phyloP scores from a whole-genome alignment of 92 coral and sea anemone genomes.

The Palythoa caribaeorum region DNA sequence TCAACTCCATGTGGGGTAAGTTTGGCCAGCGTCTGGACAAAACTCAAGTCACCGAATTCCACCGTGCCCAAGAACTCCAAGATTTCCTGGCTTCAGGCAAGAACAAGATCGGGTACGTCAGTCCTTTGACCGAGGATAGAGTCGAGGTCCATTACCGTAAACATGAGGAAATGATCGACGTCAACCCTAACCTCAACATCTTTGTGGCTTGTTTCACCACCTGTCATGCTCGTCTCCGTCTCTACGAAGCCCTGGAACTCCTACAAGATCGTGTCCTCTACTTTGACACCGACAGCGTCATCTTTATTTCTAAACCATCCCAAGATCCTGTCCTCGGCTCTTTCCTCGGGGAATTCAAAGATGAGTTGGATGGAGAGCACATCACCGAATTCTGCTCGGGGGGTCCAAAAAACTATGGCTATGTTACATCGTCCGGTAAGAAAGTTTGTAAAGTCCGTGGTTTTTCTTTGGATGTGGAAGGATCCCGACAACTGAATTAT shows the following conservation, averaged over 20 bases:
- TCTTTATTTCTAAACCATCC: too few relatives aligned
- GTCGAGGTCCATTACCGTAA: background rate
- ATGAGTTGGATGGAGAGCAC: conserved; percentile 32
- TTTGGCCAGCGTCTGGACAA: background rate
- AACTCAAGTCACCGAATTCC: background rate
- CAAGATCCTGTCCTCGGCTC: too few relatives aligned
- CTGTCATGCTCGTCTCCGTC: conserved; percentile 10
- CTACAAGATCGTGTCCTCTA: conserved; percentile 19
- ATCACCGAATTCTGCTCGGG: conserved; percentile 46
- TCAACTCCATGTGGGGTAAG: conserved; percentile 35
- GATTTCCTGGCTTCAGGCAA: background rate
- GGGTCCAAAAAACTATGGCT: conserved; percentile 40
- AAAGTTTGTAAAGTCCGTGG: conserved; percentile 18
- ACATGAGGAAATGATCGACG: background rate
- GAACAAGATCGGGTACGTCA: background rate
- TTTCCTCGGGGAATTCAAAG: conserved; percentile 37
- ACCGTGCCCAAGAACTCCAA: background rate
- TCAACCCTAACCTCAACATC: background rate
- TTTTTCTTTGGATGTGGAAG: background rate
- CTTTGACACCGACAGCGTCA: background rate
- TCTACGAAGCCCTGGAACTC: background rate
- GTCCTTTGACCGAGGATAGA: conserved; percentile 22
- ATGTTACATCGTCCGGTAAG: too few relatives aligned
- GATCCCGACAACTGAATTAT: background rate
- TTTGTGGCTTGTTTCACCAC: conserved; percentile 3